These are phyloP conservation scores for Limnephilus auricula DNA, from an alignment of 2,888 invertebrate genomes.

Conservation along the genomic window DNA sequence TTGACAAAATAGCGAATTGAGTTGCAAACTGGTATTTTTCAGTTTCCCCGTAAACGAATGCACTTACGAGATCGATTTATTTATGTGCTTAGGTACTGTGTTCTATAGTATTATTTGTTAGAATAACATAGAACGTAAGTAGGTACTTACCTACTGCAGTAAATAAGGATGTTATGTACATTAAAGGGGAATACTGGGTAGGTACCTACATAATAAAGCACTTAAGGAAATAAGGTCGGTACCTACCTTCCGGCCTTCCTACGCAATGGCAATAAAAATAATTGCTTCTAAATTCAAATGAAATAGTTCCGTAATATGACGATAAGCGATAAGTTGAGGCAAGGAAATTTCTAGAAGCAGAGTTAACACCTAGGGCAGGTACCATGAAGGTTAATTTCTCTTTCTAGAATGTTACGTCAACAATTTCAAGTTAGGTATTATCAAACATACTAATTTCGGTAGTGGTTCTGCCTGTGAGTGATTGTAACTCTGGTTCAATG, in stretches of 20 bases:
- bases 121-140: too few relatives aligned
- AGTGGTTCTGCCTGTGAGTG: too few relatives aligned
- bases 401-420: neutral
- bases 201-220: neutral
- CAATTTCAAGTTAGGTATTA: neutral
- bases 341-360: neutral
- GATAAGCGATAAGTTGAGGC: neutral
- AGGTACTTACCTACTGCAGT: too few relatives aligned
- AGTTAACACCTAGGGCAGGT: neutral
- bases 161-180: too few relatives aligned
- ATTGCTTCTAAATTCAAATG: neutral
- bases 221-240: neutral
- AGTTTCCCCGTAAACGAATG: too few relatives aligned
- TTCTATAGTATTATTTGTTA: too few relatives aligned
- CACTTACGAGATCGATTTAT: too few relatives aligned
- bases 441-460: too few relatives aligned
- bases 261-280: neutral
- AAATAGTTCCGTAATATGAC: neutral
- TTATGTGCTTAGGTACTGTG: too few relatives aligned
- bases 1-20: too few relatives aligned
- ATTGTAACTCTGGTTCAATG: too few relatives aligned
- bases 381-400: neutral
- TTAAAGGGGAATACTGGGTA: neutral
- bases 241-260: neutral
- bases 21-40: too few relatives aligned